Percentiles rank a stretch among this genome's conserved stretches.
Conservation (phyloP, 2,888 invertebrate genomes). For the Sabellastarte sp. region DNA sequence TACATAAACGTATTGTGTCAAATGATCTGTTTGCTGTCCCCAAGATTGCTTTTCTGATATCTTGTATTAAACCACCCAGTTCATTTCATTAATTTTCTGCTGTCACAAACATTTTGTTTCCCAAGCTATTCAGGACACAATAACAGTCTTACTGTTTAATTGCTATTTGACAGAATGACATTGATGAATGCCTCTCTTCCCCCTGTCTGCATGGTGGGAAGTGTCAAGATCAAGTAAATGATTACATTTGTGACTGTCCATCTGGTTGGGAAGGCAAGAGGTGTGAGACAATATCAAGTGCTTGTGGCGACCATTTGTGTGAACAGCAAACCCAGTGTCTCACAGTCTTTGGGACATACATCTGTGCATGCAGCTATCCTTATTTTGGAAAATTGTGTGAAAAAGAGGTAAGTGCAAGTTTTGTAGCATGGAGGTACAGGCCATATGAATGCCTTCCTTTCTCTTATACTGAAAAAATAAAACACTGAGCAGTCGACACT, state of each 20-base stretch:
- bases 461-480: too few species aligned
- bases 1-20: too few species aligned
- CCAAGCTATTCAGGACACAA: too few species aligned
- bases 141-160: too few species aligned
- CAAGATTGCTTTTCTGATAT: too few species aligned
- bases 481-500: too few species aligned
- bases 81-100: too few species aligned
- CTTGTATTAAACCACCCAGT: too few species aligned
- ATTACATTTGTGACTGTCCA: constrained; percentile 30
- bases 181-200: constrained; percentile 86
- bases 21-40: too few species aligned
- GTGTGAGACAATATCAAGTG: constrained; percentile 29
- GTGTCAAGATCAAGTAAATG: constrained; percentile 54
- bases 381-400: background rate
- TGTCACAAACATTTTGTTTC: too few species aligned
- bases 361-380: constrained; percentile 20
- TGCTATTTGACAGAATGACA: constrained; percentile 65
- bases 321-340: constrained; percentile 23
- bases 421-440: too few species aligned
- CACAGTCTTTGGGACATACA: constrained; percentile 35
- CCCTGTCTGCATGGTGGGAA: constrained; percentile 91
- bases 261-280: constrained; percentile 34
- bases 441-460: too few species aligned
- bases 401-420: background rate
- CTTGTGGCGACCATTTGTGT: constrained; percentile 24